phyloP scores from a whole-genome alignment of 2,113 vertebrate genomes.

The pig (Sus scrofa) region DNA sequence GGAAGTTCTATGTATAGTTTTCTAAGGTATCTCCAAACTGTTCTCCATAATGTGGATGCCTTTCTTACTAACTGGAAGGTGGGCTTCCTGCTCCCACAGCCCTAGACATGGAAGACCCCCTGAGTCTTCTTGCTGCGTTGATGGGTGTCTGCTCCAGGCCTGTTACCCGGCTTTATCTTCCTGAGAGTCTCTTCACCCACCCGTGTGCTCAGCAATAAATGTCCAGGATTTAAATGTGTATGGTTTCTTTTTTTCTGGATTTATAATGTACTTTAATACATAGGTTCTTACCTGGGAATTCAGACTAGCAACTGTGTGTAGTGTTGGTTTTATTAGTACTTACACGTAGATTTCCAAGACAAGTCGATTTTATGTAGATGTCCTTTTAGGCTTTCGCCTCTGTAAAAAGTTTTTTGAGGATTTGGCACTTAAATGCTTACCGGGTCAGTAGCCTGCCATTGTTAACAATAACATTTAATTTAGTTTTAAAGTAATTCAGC shows the following conservation, averaged over 20 bases:
- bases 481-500: not conserved
- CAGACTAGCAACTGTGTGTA: not conserved
- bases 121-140: not conserved
- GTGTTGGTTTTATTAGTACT: not conserved
- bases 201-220: not conserved
- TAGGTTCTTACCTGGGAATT: not conserved
- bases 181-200: not conserved
- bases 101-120: not conserved
- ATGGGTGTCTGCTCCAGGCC: not conserved
- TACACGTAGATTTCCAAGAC: not conserved
- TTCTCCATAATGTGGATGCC: too few relatives aligned
- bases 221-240: not conserved
- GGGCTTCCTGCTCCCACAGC: not conserved
- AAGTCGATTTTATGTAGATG: not conserved
- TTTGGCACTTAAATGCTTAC: not conserved
- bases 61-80: rapidly evolving
- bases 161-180: too few relatives aligned
- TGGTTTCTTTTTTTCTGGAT: not conserved
- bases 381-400: not conserved
- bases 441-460: not conserved
- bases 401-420: not conserved
- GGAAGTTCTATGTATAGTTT: too few relatives aligned
- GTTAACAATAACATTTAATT: not conserved
- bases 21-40: too few relatives aligned
- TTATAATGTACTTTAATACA: not conserved